Base-by-base conservation (phyloP, 2,888 invertebrate species). In the Periphyllus acericola region DNA sequence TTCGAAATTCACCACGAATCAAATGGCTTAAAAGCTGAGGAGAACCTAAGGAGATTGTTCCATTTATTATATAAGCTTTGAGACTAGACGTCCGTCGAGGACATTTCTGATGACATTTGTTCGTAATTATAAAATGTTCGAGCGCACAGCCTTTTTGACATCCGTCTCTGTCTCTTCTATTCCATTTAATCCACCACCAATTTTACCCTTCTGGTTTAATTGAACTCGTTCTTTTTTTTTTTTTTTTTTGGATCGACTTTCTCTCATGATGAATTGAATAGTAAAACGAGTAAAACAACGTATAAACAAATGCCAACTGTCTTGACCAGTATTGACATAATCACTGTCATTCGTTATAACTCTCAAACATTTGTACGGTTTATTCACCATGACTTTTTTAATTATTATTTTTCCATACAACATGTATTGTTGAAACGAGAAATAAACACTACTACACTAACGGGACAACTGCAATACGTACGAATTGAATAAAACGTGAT, bases 61-160 rank as follows among this genome's bases (percentile, higher is more conserved):
- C n/a, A 66, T 60, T 79, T 79, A 34, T 79, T n/a, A 80, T 11
- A 66, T n/a, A n/a, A n/a, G n/a, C 11, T 29, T 25, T 81, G 25
- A 34, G 9, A 40, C 66, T 11, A 36, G 11, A 81, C 19, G 36
- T 34, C n/a, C 25, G 25, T 60, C 6, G 17, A 52, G 25, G 19
- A 66, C 66, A 29, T 68, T 81, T 32, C 36, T n/a, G n/a, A 60
- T 36, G 80, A n/a, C 36, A 36, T 60, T 60, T 36, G 29, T 40
- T 81, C n/a, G 66, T 81, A 81, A 40, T 81, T 81, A 81, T 81
- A 40, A 81, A 81, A 81, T 68, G 36, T 66, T 81, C 34, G 14
- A 60, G 46, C 11, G 14, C n/a, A 34, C 36, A 19, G 36, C 66
- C n/a, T 66, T 81, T 46, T 66, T 21, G 40, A 66, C 29, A 66